phyloP scores from a whole-genome alignment of 2,113 vertebrate species.

The Cheilinus undulatus region DNA sequence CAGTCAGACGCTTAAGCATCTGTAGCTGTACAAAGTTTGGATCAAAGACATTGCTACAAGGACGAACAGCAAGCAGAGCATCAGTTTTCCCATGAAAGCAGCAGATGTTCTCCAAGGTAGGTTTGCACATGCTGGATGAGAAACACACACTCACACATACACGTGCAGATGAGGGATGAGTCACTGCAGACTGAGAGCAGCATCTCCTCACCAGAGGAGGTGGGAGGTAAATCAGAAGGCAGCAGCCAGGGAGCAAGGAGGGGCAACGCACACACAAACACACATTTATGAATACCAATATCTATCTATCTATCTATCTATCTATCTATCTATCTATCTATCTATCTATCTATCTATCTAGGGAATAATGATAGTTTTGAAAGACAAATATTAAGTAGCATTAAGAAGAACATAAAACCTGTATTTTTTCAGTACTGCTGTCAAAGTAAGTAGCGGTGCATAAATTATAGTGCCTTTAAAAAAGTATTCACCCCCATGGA shows the following conservation, averaged over 20 bases:
- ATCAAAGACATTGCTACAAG: constrained; percentile 21
- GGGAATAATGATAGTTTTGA: too few species aligned
- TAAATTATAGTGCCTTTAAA: too few species aligned
- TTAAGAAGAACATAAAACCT: too few species aligned
- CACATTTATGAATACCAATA: too few species aligned
- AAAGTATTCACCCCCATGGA: too few species aligned
- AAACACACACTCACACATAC: constrained; percentile 1
- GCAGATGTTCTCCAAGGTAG: constrained; percentile 23
- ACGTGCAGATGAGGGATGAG: constrained; percentile 19
- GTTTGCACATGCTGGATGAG: neutral
- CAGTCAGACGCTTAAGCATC: constrained; percentile 12
- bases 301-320: too few species aligned
- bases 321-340: too few species aligned
- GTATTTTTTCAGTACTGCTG: too few species aligned
- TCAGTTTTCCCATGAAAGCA: neutral
- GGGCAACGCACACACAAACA: constrained; percentile 8
- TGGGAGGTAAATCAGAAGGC: constrained; percentile 40
- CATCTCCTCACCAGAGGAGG: constrained; percentile 37
- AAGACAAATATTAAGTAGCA: too few species aligned
- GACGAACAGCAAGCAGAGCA: constrained; percentile 1
- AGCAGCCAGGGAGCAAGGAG: constrained; percentile 19
- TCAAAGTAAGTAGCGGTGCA: too few species aligned
- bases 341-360: too few species aligned
- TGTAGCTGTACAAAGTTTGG: neutral
- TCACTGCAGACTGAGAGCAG: constrained; percentile 37